Evolutionary conservation across 2,888 invertebrate genomes (phyloP).

Genomic region (Aelia acuminata): DNA sequence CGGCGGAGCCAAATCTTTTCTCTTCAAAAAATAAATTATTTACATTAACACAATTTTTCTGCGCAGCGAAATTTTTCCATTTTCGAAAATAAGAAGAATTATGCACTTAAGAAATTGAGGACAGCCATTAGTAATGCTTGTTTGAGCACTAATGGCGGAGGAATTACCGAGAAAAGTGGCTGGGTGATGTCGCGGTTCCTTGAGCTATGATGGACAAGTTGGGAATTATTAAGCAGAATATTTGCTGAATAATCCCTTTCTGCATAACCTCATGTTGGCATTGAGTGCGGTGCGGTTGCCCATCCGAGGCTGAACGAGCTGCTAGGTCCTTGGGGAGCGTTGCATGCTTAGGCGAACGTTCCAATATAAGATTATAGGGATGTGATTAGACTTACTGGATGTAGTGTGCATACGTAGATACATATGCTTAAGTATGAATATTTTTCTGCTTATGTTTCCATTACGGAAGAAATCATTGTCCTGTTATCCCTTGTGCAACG

Average conservation of each 20-base stretch:
- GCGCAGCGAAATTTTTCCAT: background rate
- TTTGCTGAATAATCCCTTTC: background rate
- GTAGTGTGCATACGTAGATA: too few relatives aligned
- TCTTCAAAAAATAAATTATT: too few relatives aligned
- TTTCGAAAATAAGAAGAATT: background rate
- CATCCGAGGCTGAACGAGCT: background rate
- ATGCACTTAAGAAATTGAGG: conserved; percentile 1
- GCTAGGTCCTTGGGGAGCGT: background rate
- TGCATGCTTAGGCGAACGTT: background rate
- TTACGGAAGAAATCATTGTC: too few relatives aligned
- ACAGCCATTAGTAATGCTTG: background rate
- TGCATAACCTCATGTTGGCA: background rate
- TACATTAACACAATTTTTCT: background rate
- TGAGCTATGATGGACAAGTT: background rate
- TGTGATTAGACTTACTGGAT: background rate
- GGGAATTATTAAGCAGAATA: background rate
- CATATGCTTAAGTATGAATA: too few relatives aligned
- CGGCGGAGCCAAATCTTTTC: too few relatives aligned
- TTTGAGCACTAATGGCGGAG: background rate
- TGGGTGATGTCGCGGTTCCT: background rate
- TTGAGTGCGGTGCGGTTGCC: background rate
- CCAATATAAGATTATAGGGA: background rate
- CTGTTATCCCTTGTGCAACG: too few relatives aligned
- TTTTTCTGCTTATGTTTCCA: too few relatives aligned
- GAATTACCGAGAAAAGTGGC: background rate